Evolutionary conservation across 2,797 vertebrate genomes (phyloP), one percentile per base, ranked within the genome.

Genomic region (Poecilia velifera): DNA sequence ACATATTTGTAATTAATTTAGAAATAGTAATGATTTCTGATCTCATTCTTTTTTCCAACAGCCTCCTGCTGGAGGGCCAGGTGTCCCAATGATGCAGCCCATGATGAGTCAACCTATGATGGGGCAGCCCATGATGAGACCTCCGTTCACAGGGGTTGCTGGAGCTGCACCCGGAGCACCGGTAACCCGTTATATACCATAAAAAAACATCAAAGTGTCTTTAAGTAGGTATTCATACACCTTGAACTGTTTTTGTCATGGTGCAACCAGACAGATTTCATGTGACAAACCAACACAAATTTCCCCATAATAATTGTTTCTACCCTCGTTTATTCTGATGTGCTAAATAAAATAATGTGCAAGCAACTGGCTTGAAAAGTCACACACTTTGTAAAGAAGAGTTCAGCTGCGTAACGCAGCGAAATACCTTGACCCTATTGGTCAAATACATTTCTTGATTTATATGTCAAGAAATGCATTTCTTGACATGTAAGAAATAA

Each of bases 101-200:
- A 97, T 99, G 96, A 98, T 98, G 90, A 91, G 83, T 0, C 96
- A 98, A 91, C 96, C 97, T 1, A 95, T 98, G 96, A 97, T 96
- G 93, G 94, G 96, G 34, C 98, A 98, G 90, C 96, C 98, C 31
- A 97, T 99, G 96, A 98, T 99, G 96, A 97, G 98, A 92, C 97
- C 98, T 51, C 92, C 97, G 0, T 98, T 97, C 49, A 95, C 96
- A 92, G 97, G 96, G 36, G 81, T 88, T 16, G 87, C 96, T 25
- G 88, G 91, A 87, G 95, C 92, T 87, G 96, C 91, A 78, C 95
- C 97, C 13, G 87, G 96, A 89, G 96, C 97, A 76, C 97, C 97
- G 93, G 98, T 99, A 94, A 92, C 41, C 53, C 71, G 73, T 55
- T 51, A 47, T 59, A 78, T 64, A 80, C 16, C 76, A 31, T 16